A percentile compares a stretch with the other conserved stretches of the same genome.
These are phyloP conservation scores for Morone saxatilis DNA, from an alignment of 2,113 vertebrate species.

Conservation along the genomic window DNA sequence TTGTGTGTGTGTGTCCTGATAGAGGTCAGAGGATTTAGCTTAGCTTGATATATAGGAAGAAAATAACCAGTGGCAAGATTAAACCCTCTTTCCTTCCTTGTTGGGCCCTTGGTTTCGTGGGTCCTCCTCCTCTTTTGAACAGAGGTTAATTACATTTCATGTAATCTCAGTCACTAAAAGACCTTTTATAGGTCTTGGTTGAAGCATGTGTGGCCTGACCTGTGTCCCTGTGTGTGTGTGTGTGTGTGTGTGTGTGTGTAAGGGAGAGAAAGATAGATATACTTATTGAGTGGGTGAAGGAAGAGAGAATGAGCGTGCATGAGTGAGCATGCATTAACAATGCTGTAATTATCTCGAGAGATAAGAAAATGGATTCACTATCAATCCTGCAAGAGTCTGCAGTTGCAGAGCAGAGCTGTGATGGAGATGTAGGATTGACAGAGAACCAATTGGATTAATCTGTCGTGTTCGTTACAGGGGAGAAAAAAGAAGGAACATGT, in stretches of 20 bases:
- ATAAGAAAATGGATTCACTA: constrained; percentile 68
- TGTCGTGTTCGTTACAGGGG: constrained; percentile 60
- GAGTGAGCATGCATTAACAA: constrained; percentile 46
- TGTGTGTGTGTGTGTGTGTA: no score
- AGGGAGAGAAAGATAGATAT: not conserved
- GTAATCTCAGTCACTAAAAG: constrained; percentile 40
- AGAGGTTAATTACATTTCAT: constrained; percentile 52
- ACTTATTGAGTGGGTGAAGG: constrained; percentile 23
- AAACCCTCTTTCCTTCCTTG: not conserved
- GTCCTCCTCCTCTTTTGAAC: constrained; percentile 1
- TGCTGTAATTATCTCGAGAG: constrained; percentile 66
- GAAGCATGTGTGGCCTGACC: constrained; percentile 6
- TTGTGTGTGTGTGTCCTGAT: constrained; percentile 29
- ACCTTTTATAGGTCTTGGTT: constrained; percentile 36
- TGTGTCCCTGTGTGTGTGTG: constrained; percentile 6
- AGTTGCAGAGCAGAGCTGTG: constrained; percentile 30
- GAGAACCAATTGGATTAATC: constrained; percentile 62
- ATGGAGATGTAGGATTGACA: constrained; percentile 70
- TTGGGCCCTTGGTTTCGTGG: not conserved
- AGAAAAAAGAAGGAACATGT: constrained; percentile 43
- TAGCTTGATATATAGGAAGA: not conserved
- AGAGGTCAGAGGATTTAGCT: constrained; percentile 53
- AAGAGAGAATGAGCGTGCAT: constrained; percentile 28
- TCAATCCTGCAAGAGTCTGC: constrained; percentile 43
- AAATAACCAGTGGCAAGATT: not conserved